Percentiles rank a stretch among this genome's conserved stretches.
Conservation (phyloP, 2,888 invertebrate genomes). For the Onchidella celtica region DNA sequence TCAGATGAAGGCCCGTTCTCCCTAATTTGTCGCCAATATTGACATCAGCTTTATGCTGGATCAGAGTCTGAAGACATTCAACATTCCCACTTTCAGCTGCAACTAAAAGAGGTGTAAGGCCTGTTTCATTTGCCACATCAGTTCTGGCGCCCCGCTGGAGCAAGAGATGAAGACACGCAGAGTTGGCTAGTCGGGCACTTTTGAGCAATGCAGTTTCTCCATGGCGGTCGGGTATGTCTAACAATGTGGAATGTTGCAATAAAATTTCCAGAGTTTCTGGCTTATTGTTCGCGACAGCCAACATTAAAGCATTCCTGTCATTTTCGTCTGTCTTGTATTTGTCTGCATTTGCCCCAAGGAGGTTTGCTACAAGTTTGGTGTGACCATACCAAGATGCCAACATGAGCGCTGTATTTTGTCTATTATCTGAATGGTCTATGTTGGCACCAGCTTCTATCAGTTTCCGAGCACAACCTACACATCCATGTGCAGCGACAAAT, state of each 20-base stretch:
- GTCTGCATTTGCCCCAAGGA: not conserved
- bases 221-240: not conserved
- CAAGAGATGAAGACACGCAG: not conserved
- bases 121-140: not conserved
- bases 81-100: not conserved
- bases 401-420: not conserved
- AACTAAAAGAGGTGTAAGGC: not conserved
- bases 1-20: too few relatives aligned
- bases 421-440: not conserved
- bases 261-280: not conserved
- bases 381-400: not conserved
- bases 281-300: not conserved
- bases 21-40: not conserved
- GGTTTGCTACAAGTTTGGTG: not conserved
- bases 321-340: not conserved
- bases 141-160: not conserved
- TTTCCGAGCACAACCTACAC: not conserved
- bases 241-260: not conserved
- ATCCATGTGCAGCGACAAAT: not conserved
- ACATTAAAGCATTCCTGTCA: not conserved
- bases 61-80: not conserved
- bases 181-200: not conserved
- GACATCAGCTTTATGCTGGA: not conserved
- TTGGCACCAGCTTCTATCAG: not conserved
- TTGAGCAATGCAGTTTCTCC: not conserved